Conservation (phyloP, 2,113 vertebrate species). For the Camelus bactrianus region DNA sequence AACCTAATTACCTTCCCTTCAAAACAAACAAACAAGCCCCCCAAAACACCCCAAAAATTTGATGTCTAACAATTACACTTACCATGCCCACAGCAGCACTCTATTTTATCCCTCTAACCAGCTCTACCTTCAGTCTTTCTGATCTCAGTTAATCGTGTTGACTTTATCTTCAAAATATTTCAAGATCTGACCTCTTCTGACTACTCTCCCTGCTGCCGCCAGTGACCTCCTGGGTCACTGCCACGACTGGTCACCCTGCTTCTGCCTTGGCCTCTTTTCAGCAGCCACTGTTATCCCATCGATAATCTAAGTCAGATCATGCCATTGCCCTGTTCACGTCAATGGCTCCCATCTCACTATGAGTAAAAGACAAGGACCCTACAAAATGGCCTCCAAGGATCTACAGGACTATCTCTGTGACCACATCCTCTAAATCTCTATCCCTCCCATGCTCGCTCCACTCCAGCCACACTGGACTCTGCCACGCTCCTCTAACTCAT, state of each 20-base stretch:
- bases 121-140: background rate
- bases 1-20: too few species aligned
- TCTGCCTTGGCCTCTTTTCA: background rate
- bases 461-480: background rate
- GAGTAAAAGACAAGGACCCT: slow-evolving; percentile 19
- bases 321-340: background rate
- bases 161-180: slow-evolving; percentile 29
- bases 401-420: background rate
- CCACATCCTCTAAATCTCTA: background rate
- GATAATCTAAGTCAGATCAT: background rate
- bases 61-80: background rate
- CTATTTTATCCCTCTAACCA: background rate
- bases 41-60: background rate
- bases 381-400: background rate
- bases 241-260: background rate
- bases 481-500: background rate
- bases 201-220: background rate
- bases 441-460: background rate
- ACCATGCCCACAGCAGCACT: background rate
- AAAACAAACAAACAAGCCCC: too few species aligned
- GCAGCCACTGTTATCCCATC: background rate
- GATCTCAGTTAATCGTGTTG: background rate
- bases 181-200: background rate
- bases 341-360: background rate
- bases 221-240: background rate